Percentiles rank a stretch among this genome's conserved stretches.
These are phyloP conservation scores for Drosophila lacteicornis DNA, from an alignment of 1,140 invertebrate genomes.

Conservation along the genomic window DNA sequence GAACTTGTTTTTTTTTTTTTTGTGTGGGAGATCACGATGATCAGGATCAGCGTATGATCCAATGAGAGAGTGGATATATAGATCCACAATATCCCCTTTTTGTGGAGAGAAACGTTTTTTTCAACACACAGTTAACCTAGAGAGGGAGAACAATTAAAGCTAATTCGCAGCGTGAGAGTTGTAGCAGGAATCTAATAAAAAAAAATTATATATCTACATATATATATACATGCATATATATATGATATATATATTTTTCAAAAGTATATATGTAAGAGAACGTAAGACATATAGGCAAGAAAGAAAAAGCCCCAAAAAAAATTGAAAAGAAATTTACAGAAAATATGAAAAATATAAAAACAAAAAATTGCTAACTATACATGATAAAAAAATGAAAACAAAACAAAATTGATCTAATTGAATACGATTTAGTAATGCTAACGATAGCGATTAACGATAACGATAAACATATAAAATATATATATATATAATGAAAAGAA, in stretches of 20 bases:
- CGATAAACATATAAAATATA: slow-evolving; percentile 32
- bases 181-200: slow-evolving; percentile 77
- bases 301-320: slow-evolving; percentile 48
- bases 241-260: slow-evolving; percentile 65
- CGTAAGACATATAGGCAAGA: slow-evolving; percentile 74
- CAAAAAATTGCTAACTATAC: slow-evolving; percentile 67
- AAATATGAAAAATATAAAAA: slow-evolving; percentile 63
- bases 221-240: slow-evolving; percentile 50
- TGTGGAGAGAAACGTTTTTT: slow-evolving; percentile 48
- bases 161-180: slow-evolving; percentile 65
- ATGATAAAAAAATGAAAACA: slow-evolving; percentile 25
- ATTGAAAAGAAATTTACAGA: slow-evolving; percentile 44
- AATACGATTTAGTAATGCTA: slow-evolving; percentile 67
- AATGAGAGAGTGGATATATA: slow-evolving; percentile 4
- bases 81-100: slow-evolving; percentile 19
- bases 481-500: slow-evolving; percentile 67
- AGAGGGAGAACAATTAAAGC: slow-evolving; percentile 31
- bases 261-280: slow-evolving; percentile 76
- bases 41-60: slow-evolving; percentile 9
- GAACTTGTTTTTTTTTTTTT: slow-evolving; percentile 69
- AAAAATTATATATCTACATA: slow-evolving; percentile 51
- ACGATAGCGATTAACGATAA: slow-evolving; percentile 53
- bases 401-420: slow-evolving; percentile 47
- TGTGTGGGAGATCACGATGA: slow-evolving; percentile 2
- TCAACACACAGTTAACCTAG: slow-evolving; percentile 62